Conservation (phyloP, 2,888 invertebrate species). For the Isoperla grammatica region DNA sequence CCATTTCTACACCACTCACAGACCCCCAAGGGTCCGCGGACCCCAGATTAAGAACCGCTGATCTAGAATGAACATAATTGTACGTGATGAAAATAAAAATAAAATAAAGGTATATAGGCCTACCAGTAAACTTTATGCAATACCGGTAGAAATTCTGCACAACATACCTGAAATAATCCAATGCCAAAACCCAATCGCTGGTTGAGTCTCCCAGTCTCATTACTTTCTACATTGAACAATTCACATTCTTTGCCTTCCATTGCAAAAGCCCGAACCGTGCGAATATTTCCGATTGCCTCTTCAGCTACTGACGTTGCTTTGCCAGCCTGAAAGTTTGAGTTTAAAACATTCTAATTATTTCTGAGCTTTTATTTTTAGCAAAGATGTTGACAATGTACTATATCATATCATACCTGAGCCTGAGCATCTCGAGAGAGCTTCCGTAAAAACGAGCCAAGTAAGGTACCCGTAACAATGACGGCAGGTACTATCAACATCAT, state of each 20-base stretch:
- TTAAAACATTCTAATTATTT: slow-evolving; percentile 62
- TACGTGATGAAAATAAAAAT: too few relatives aligned
- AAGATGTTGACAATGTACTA: not conserved
- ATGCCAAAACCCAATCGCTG: slow-evolving; percentile 83
- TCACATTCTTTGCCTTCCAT: slow-evolving; percentile 80
- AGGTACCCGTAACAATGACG: slow-evolving; percentile 76
- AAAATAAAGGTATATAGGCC: too few relatives aligned
- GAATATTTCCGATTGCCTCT: slow-evolving; percentile 88
- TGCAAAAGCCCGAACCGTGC: slow-evolving; percentile 91
- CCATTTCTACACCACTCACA: too few relatives aligned
- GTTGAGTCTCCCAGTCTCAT: slow-evolving; percentile 63
- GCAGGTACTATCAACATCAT: slow-evolving; percentile 81
- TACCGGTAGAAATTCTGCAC: too few relatives aligned
- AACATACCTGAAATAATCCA: slow-evolving; percentile 65
- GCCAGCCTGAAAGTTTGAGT: slow-evolving; percentile 55
- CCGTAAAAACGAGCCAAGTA: slow-evolving; percentile 73
- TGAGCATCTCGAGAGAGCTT: slow-evolving; percentile 74
- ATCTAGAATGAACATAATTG: too few relatives aligned
- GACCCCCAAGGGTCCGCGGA: too few relatives aligned
- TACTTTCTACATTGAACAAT: slow-evolving; percentile 67
- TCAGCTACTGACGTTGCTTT: slow-evolving; percentile 85
- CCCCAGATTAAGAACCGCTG: too few relatives aligned
- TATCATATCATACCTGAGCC: slow-evolving; percentile 57
- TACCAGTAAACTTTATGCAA: too few relatives aligned
- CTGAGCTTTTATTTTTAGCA: slow-evolving; percentile 67